Percentiles rank a stretch among this genome's conserved stretches.
phyloP scores from a whole-genome alignment of 2,888 invertebrate species.

The Macropis europaea region DNA sequence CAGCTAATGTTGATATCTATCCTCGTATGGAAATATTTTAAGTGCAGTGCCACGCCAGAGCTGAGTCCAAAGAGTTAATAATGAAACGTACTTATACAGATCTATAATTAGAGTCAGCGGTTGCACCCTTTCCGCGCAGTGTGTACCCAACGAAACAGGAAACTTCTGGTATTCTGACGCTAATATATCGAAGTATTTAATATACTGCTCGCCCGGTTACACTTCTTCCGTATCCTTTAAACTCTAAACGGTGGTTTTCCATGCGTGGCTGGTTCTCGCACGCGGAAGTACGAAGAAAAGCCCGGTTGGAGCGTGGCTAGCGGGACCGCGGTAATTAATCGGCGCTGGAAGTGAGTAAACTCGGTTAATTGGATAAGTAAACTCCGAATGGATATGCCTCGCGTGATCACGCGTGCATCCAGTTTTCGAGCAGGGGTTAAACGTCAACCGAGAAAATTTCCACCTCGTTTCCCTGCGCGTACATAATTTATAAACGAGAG shows the following conservation, averaged over 20 bases:
- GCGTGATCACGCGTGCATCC: slow-evolving; percentile 17
- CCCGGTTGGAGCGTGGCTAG: background rate
- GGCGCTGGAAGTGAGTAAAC: slow-evolving; percentile 24
- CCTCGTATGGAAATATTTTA: no score
- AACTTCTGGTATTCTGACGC: no score
- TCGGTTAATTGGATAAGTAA: slow-evolving; percentile 47
- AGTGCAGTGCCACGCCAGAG: no score
- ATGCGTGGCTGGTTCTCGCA: background rate
- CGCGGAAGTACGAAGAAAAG: slow-evolving; percentile 21
- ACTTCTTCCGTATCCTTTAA: slow-evolving; percentile 21
- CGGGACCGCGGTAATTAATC: slow-evolving; percentile 36
- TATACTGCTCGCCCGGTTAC: background rate
- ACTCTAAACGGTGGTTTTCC: background rate
- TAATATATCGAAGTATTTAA: slow-evolving; percentile 29
- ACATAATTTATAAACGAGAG: slow-evolving; percentile 45
- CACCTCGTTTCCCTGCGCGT: slow-evolving; percentile 27
- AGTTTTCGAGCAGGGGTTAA: slow-evolving; percentile 6
- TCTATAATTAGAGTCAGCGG: no score
- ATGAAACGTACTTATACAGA: no score
- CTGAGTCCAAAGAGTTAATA: no score
- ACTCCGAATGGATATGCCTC: background rate
- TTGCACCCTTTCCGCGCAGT: no score
- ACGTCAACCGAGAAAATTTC: slow-evolving; percentile 31
- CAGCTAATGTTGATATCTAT: no score
- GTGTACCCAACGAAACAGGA: no score